Percentiles rank a stretch among this genome's conserved stretches.
Conservation (phyloP, 2,797 vertebrate genomes). For the Microctenopoma lineatum region DNA sequence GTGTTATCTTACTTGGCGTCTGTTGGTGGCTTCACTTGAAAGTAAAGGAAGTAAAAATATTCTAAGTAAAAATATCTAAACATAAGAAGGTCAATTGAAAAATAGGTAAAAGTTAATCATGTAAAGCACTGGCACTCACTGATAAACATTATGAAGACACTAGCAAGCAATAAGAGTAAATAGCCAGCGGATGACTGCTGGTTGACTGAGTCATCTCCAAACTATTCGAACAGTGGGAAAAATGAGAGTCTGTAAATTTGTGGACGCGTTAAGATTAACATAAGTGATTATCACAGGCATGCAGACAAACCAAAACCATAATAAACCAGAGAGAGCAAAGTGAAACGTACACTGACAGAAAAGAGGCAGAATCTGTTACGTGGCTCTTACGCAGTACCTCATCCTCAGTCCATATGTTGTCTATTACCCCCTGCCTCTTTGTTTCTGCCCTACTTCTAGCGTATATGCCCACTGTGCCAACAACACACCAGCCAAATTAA, state of each 20-base stretch:
- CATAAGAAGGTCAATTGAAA: conserved; percentile 8
- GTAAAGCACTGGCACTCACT: conserved; percentile 6
- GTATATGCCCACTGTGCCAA: conserved; percentile 71
- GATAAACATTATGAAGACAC: conserved; percentile 4
- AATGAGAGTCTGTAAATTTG: neutral
- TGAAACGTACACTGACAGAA: conserved; percentile 10
- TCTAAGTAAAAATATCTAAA: conserved; percentile 15
- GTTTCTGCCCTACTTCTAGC: conserved; percentile 80
- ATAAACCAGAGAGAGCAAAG: conserved; percentile 23
- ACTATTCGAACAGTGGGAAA: neutral
- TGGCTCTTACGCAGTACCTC: conserved; percentile 45
- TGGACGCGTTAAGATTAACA: neutral
- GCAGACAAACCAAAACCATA: conserved; percentile 7
- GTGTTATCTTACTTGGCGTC: conserved; percentile 33
- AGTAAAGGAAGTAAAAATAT: neutral
- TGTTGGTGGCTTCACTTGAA: conserved; percentile 10
- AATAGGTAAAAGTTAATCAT: conserved; percentile 37
- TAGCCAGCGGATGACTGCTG: conserved; percentile 60
- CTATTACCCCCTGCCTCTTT: conserved; percentile 76
- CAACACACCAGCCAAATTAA: conserved; percentile 75
- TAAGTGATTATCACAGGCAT: neutral
- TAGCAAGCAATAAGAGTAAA: conserved; percentile 55
- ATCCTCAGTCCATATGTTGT: conserved; percentile 75
- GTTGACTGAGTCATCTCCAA: conserved; percentile 21
- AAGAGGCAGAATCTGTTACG: conserved; percentile 40